Evolutionary conservation across 2,797 vertebrate species (phyloP).

Genomic region (Tadarida brasiliensis): DNA sequence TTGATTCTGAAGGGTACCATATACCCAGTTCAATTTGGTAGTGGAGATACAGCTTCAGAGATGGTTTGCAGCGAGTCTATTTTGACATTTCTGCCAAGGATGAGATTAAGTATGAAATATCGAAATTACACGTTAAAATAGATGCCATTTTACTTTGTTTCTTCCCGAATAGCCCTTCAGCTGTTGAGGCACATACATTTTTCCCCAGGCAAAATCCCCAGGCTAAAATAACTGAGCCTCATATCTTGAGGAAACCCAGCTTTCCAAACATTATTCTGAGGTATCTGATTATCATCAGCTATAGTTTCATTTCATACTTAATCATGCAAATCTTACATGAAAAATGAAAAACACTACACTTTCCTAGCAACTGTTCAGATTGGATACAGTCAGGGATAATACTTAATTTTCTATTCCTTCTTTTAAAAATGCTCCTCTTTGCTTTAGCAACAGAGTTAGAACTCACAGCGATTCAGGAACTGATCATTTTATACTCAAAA

Average conservation of each 20-base stretch:
- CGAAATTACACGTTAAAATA: slow-evolving; percentile 72
- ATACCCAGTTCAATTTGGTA: slow-evolving; percentile 62
- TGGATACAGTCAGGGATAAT: neutral
- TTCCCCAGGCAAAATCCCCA: slow-evolving; percentile 84
- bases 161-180: slow-evolving; percentile 80
- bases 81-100: slow-evolving; percentile 81
- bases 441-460: slow-evolving; percentile 44
- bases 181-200: slow-evolving; percentile 79
- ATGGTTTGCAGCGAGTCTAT: slow-evolving; percentile 45
- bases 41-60: slow-evolving; percentile 4
- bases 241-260: slow-evolving; percentile 66
- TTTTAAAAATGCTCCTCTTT: neutral
- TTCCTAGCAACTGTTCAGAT: neutral
- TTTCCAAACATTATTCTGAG: slow-evolving; percentile 67
- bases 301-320: slow-evolving; percentile 65
- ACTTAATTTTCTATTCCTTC: slow-evolving; percentile 42
- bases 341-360: slow-evolving; percentile 17
- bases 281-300: slow-evolving; percentile 59
- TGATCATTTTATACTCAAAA: neutral
- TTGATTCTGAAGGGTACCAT: slow-evolving; percentile 56
- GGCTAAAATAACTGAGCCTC: slow-evolving; percentile 79
- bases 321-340: slow-evolving; percentile 58
- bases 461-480: neutral
- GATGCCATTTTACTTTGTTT: slow-evolving; percentile 81
- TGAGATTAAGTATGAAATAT: slow-evolving; percentile 77